Evolutionary conservation across 2,797 vertebrate species (phyloP).

Genomic region (Graptemys geographica): DNA sequence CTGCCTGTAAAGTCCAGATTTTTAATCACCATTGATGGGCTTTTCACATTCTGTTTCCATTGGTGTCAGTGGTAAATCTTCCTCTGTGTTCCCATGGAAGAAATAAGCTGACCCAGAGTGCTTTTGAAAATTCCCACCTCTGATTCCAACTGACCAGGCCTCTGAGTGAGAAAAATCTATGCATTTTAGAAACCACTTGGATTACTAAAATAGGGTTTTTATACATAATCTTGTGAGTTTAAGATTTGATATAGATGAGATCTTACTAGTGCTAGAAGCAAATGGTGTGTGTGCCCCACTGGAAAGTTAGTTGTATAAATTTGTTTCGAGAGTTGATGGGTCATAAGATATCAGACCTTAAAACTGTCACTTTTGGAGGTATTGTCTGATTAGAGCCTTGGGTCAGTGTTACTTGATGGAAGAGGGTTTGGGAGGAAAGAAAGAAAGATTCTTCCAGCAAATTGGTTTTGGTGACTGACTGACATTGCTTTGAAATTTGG

Average conservation of each 20-base stretch:
- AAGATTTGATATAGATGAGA: not conserved
- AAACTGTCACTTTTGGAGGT: not conserved
- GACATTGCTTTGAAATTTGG: not conserved
- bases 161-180: not conserved
- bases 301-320: slow-evolving; percentile 1
- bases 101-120: not conserved
- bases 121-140: not conserved
- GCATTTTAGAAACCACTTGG: not conserved
- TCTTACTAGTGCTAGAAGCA: not conserved
- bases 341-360: not conserved
- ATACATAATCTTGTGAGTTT: not conserved
- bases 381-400: fast-evolving
- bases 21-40: not conserved
- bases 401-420: not conserved
- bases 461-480: not conserved
- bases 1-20: not conserved
- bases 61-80: not conserved
- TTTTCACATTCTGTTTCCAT: not conserved
- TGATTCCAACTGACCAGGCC: not conserved
- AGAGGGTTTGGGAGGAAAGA: not conserved
- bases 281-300: not conserved
- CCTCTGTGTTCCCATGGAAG: not conserved
- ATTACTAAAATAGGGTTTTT: not conserved
- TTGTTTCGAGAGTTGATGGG: not conserved
- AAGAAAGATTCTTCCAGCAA: not conserved